Conservation (phyloP, 2,888 invertebrate genomes). For the Schizotus pectinicornis region DNA sequence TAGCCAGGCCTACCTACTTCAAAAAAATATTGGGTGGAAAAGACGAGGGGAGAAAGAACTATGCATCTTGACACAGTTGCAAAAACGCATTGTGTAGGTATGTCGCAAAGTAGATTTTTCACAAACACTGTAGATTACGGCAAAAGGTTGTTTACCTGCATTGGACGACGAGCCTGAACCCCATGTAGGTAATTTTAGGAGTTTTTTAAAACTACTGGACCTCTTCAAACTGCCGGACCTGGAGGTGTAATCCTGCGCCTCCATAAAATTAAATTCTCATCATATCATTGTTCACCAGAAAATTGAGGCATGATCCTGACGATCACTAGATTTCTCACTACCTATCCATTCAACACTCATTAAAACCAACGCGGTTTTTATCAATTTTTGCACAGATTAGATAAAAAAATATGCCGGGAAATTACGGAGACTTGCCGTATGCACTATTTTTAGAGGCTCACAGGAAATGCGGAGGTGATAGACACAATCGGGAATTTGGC, state of each 20-base stretch:
- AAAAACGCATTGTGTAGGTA: not conserved
- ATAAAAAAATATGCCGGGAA: conserved; percentile 5
- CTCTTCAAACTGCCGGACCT: conserved; percentile 61
- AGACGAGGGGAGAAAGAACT: not conserved
- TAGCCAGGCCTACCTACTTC: conserved; percentile 8
- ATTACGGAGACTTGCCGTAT: conserved; percentile 3
- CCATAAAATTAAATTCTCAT: conserved; percentile 42
- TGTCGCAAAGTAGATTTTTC: no score
- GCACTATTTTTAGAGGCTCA: conserved; percentile 23
- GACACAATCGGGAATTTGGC: conserved; percentile 29
- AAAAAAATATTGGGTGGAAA: not conserved
- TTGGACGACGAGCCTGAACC: conserved; percentile 54
- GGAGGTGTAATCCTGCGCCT: conserved; percentile 50
- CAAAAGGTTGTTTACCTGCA: conserved; percentile 30
- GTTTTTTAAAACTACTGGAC: conserved; percentile 64
- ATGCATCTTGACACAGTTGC: not conserved
- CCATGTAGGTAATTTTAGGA: conserved; percentile 62
- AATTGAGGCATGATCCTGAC: not conserved
- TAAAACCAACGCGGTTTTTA: not conserved
- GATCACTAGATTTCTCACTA: conserved; percentile 16
- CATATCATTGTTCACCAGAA: no score
- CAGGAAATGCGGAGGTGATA: conserved; percentile 32
- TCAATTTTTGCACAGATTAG: conserved; percentile 8
- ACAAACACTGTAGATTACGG: not conserved
- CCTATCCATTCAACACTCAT: not conserved